These are phyloP conservation scores for Ethmia dodecea DNA, from an alignment of 2,888 invertebrate species.

Conservation along the genomic window DNA sequence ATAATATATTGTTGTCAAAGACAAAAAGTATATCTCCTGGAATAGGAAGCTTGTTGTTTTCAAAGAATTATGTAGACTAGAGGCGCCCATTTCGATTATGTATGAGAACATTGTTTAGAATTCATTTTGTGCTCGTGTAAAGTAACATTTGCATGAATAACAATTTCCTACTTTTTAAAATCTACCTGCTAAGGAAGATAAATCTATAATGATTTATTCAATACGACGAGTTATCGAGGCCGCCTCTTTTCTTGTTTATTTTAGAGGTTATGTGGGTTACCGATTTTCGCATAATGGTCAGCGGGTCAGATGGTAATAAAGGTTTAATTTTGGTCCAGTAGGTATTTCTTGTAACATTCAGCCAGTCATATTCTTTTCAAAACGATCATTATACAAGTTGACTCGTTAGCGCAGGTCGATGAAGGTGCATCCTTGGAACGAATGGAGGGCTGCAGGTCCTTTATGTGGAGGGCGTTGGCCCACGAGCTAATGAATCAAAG, in stretches of 20 bases:
- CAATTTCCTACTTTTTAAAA: constrained; percentile 64
- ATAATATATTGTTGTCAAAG: no score
- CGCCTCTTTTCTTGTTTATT: constrained; percentile 48
- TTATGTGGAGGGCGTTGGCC: constrained; percentile 68
- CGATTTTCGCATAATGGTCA: constrained; percentile 39
- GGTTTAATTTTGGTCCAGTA: constrained; percentile 36
- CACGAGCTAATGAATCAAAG: constrained; percentile 68
- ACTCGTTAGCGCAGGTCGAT: constrained; percentile 68
- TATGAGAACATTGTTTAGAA: constrained; percentile 62
- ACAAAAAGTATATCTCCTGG: no score
- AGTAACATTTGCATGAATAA: constrained; percentile 68
- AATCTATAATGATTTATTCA: constrained; percentile 65
- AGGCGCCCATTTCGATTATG: constrained; percentile 49
- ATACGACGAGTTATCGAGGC: constrained; percentile 51
- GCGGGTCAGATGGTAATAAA: constrained; percentile 37
- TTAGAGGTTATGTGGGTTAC: constrained; percentile 52
- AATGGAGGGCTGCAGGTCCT: constrained; percentile 62
- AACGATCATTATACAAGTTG: constrained; percentile 63
- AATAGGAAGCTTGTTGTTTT: constrained; percentile 41
- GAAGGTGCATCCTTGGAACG: constrained; percentile 59
- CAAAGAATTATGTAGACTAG: constrained; percentile 30
- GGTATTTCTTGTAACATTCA: constrained; percentile 38
- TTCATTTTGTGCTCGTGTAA: constrained; percentile 71
- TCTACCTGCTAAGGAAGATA: constrained; percentile 66
- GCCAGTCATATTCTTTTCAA: constrained; percentile 56